Percentiles rank a stretch among this genome's conserved stretches.
Conservation (phyloP, 2,888 invertebrate genomes). For the Chymomyza fuscimana region DNA sequence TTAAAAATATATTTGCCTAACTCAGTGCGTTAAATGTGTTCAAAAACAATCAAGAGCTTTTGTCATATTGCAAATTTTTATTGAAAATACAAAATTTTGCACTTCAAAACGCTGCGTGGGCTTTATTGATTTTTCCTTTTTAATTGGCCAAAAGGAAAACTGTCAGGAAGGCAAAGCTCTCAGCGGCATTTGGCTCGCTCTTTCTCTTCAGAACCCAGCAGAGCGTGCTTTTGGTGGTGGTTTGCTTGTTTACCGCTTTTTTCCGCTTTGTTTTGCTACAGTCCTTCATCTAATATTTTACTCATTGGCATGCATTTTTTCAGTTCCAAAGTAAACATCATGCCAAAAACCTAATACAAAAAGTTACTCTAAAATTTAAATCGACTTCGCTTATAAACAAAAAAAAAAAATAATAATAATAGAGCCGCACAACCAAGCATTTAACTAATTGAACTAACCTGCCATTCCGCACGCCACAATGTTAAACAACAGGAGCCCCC, state of each 20-base stretch:
- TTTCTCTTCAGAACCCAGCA: conserved; percentile 8
- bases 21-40: not conserved
- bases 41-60: not conserved
- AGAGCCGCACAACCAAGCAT: conserved; percentile 25
- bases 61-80: not conserved
- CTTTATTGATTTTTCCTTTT: conserved; percentile 66
- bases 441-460: conserved; percentile 21
- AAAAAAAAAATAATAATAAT: not conserved
- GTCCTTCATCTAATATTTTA: conserved; percentile 30
- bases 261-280: conserved; percentile 58
- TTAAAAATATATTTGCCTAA: conserved; percentile 19
- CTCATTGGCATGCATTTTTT: conserved; percentile 26
- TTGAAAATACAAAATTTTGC: conserved; percentile 11
- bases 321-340: conserved; percentile 31
- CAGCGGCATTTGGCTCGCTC: conserved; percentile 7
- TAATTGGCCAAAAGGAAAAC: conserved; percentile 53
- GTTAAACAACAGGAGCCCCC: conserved; percentile 78
- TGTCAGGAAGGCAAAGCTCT: conserved; percentile 27
- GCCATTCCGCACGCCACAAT: conserved; percentile 54
- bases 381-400: conserved; percentile 11
- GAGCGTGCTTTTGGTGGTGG: not conserved
- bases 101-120: not conserved
- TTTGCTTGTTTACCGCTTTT: conserved; percentile 19
- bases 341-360: conserved; percentile 30
- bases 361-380: conserved; percentile 1